These are phyloP conservation scores for Isichthys henryi DNA, from an alignment of 2,113 vertebrate species.

Conservation along the genomic window DNA sequence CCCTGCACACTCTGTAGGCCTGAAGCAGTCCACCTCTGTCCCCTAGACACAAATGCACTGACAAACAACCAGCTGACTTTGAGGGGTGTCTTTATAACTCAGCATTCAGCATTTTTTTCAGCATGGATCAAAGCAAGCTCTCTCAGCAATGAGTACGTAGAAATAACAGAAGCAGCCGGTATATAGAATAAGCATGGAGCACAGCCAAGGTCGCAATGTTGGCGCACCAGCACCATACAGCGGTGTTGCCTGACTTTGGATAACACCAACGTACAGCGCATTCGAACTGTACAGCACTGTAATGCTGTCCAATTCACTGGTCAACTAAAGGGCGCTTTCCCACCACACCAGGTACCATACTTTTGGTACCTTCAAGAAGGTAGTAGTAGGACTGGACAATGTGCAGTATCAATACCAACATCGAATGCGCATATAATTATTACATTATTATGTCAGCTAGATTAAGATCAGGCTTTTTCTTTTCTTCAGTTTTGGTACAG, in stretches of 20 bases:
- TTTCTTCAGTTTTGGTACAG: not conserved
- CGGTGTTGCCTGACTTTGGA: not conserved
- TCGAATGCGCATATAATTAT: not conserved
- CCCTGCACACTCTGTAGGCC: not conserved
- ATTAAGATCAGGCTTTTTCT: not conserved
- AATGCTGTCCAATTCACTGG: not conserved
- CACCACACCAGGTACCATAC: not conserved
- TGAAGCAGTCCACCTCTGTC: not conserved
- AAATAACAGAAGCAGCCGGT: no score
- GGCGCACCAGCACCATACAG: not conserved
- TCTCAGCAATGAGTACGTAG: not conserved
- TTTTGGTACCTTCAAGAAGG: not conserved
- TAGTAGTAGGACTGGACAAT: not conserved
- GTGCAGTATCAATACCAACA: not conserved
- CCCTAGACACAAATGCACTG: not conserved
- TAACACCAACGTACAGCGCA: not conserved
- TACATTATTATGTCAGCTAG: not conserved
- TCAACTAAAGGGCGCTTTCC: not conserved
- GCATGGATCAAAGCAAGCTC: not conserved
- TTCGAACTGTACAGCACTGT: not conserved
- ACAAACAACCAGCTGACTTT: not conserved
- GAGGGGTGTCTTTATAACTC: not conserved
- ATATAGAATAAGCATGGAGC: not conserved
- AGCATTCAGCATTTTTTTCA: not conserved
- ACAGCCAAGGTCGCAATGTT: not conserved